phyloP scores from a whole-genome alignment of 2,888 invertebrate species.

The Epirrhoe alternata region DNA sequence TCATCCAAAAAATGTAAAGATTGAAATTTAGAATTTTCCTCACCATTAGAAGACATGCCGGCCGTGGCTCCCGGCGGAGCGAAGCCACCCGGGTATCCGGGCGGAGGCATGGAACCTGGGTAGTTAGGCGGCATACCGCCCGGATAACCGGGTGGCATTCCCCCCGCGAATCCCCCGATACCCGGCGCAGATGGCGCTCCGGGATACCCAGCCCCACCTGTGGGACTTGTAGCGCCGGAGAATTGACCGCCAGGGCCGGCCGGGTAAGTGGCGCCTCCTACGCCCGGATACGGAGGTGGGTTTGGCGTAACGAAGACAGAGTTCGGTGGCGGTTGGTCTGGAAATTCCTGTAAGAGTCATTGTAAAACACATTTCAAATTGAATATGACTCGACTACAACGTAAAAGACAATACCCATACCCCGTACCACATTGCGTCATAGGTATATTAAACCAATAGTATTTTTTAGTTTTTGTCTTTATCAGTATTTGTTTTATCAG shows the following conservation, averaged over 20 bases:
- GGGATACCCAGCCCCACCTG: conserved; percentile 53
- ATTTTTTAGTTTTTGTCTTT: too few species aligned
- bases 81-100: conserved; percentile 43
- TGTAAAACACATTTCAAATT: neutral
- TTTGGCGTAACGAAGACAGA: conserved; percentile 95
- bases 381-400: neutral
- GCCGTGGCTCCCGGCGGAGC: conserved; percentile 53
- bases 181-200: conserved; percentile 49
- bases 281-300: conserved; percentile 98
- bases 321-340: conserved; percentile 89
- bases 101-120: conserved; percentile 50
- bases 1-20: conserved; percentile 8
- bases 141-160: conserved; percentile 41
- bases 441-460: too few species aligned
- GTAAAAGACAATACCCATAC: too few species aligned
- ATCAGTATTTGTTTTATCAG: too few species aligned
- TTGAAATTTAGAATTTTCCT: conserved; percentile 45
- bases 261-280: conserved; percentile 75
- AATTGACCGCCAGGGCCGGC: conserved; percentile 60
- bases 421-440: too few species aligned
- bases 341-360: conserved; percentile 80
- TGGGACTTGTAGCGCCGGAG: conserved; percentile 53
- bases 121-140: conserved; percentile 51
- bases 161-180: conserved; percentile 54
- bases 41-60: conserved; percentile 73